These are phyloP conservation scores for Centropus unirufus DNA, from an alignment of 2,113 vertebrate genomes.

Conservation along the genomic window DNA sequence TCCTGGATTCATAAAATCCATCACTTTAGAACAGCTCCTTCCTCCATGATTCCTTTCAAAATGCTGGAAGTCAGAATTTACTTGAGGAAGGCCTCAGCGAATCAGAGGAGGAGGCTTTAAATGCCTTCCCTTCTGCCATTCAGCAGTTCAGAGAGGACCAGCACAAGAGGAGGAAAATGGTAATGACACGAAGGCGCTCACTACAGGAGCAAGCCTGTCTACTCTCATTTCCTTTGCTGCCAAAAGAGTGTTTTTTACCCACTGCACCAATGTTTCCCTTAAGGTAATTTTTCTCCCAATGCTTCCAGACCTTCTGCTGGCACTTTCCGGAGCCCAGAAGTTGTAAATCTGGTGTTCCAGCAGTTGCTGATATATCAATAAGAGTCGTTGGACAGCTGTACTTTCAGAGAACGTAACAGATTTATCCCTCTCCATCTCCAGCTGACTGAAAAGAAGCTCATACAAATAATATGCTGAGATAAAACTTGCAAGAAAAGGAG, in stretches of 20 bases:
- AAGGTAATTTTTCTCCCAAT: slow-evolving; percentile 51
- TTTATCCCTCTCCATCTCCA: slow-evolving; percentile 38
- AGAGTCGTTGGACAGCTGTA: not conserved
- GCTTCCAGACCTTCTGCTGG: slow-evolving; percentile 50
- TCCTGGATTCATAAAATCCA: not conserved
- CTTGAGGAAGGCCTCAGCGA: not conserved
- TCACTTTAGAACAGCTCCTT: not conserved
- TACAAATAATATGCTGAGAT: not conserved
- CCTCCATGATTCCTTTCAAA: not conserved
- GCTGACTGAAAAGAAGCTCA: not conserved
- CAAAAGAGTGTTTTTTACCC: not conserved
- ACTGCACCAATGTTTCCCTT: not conserved
- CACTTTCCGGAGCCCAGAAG: slow-evolving; percentile 37
- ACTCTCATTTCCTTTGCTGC: slow-evolving; percentile 46
- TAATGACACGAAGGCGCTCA: not conserved
- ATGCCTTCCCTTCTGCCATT: slow-evolving; percentile 16
- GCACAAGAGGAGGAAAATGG: not conserved
- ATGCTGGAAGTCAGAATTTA: not conserved
- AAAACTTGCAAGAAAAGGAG: not conserved
- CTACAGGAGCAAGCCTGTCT: slow-evolving; percentile 8
- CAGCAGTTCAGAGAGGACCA: slow-evolving; percentile 5
- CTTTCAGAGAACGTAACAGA: not conserved
- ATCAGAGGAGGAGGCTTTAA: slow-evolving; percentile 43
- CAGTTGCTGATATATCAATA: slow-evolving; percentile 61
- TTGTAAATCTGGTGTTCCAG: slow-evolving; percentile 49